phyloP scores from a whole-genome alignment of 1,140 invertebrate species.

The Oedothorax gibbosus region DNA sequence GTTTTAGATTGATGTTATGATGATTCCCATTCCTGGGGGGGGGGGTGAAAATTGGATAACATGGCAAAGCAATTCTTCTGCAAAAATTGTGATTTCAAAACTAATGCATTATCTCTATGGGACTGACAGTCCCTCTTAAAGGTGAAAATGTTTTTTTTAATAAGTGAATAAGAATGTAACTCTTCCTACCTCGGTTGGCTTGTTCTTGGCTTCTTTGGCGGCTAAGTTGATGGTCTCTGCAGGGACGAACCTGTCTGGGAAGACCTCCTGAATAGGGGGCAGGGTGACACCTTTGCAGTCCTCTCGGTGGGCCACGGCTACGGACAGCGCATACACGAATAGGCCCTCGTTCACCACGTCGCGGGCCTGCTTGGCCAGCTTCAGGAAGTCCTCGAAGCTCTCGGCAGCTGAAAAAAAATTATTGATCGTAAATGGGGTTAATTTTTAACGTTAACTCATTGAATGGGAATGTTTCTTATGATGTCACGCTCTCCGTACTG shows the following conservation, averaged over 20 bases:
- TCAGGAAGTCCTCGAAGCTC: slow-evolving; percentile 71
- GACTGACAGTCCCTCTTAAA: too few relatives aligned
- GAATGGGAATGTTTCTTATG: too few relatives aligned
- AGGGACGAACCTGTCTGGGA: slow-evolving; percentile 71
- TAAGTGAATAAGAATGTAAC: not conserved
- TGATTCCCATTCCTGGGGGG: too few relatives aligned
- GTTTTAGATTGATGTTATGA: too few relatives aligned
- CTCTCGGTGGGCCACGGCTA: slow-evolving; percentile 74
- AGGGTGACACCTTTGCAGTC: slow-evolving; percentile 72
- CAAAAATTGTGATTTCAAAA: too few relatives aligned
- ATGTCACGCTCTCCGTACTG: too few relatives aligned
- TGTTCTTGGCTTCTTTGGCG: slow-evolving; percentile 66
- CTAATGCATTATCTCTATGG: too few relatives aligned
- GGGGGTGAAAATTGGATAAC: too few relatives aligned
- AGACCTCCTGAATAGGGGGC: slow-evolving; percentile 77
- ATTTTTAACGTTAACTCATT: too few relatives aligned
- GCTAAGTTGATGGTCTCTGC: slow-evolving; percentile 70
- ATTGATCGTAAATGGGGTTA: not conserved
- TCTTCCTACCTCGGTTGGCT: slow-evolving; percentile 63
- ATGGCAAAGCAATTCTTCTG: too few relatives aligned
- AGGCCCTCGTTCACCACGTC: slow-evolving; percentile 76
- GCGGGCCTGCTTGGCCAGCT: slow-evolving; percentile 75
- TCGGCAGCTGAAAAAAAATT: slow-evolving; percentile 22
- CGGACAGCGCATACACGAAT: slow-evolving; percentile 74
- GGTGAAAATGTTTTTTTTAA: too few relatives aligned